phyloP scores from a whole-genome alignment of 2,113 vertebrate genomes.

The Acinonyx jubatus region DNA sequence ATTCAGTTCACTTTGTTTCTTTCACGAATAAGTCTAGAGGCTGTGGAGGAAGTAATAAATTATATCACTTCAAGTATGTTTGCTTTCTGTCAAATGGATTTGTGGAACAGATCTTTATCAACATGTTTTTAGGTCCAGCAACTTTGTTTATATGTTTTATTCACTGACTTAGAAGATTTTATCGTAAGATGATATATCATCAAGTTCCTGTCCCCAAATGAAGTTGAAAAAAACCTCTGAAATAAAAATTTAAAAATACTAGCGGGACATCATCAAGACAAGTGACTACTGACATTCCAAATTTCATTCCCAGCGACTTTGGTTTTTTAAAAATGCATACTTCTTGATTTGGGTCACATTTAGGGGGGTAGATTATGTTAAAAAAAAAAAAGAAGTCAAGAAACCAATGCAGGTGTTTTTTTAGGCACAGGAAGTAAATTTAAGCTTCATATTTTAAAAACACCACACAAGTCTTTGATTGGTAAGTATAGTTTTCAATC shows the following conservation, averaged over 20 bases:
- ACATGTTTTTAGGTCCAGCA: conserved; percentile 55
- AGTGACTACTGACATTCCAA: not conserved
- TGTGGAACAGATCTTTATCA: conserved; percentile 78
- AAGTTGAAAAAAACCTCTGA: not conserved
- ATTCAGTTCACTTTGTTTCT: conserved; percentile 20
- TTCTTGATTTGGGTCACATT: not conserved
- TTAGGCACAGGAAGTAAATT: not conserved
- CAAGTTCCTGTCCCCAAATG: not conserved
- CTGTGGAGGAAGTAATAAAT: conserved; percentile 74
- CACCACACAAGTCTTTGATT: not conserved
- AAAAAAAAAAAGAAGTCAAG: not conserved
- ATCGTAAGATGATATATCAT: conserved; percentile 67
- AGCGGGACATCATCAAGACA: not conserved
- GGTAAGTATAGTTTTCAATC: not conserved
- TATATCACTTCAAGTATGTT: conserved; percentile 63
- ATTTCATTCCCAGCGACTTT: not conserved
- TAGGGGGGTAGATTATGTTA: not conserved
- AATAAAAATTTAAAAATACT: not conserved
- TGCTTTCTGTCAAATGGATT: conserved; percentile 70
- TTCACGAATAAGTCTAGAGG: conserved; percentile 5
- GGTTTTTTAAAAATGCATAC: not conserved
- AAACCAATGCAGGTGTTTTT: not conserved
- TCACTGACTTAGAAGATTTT: conserved; percentile 68
- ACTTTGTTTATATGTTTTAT: conserved; percentile 77
- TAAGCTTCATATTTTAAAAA: conserved; percentile 7